phyloP scores from a whole-genome alignment of 2,797 vertebrate species.

The Cyclopterus lumpus region DNA sequence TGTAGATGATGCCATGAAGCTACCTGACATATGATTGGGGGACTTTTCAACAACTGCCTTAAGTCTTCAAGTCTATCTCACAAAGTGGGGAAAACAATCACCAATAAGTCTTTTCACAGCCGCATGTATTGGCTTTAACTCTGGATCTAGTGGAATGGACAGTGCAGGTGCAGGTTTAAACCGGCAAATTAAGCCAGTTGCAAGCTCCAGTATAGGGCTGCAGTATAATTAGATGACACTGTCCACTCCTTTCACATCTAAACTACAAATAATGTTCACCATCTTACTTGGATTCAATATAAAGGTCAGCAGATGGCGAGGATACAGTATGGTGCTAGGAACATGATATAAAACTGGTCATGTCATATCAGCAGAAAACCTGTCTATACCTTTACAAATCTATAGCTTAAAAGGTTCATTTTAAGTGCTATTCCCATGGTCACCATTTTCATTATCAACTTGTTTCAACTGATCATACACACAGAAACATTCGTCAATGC shows the following conservation, averaged over 20 bases:
- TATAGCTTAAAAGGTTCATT: constrained; percentile 3
- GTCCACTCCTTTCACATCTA: constrained; percentile 34
- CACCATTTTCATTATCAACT: not conserved
- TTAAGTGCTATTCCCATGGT: not conserved
- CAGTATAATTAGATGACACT: constrained; percentile 8
- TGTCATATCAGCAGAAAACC: constrained; percentile 33
- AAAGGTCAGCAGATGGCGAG: constrained; percentile 62
- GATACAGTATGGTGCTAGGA: constrained; percentile 21
- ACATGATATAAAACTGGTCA: constrained; percentile 12
- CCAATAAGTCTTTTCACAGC: not conserved
- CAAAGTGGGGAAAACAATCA: not conserved
- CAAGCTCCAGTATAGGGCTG: not conserved
- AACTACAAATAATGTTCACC: constrained; percentile 32
- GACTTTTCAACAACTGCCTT: constrained; percentile 3
- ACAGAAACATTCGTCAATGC: constrained; percentile 5
- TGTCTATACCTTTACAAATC: too few relatives aligned
- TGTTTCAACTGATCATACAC: not conserved
- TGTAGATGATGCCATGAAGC: constrained; percentile 2
- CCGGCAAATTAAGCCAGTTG: not conserved
- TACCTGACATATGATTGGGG: constrained; percentile 3
- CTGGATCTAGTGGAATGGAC: constrained; percentile 7
- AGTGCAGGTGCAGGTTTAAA: constrained; percentile 11
- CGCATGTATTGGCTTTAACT: constrained; percentile 7
- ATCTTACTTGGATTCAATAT: constrained; percentile 32
- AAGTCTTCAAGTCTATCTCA: constrained; percentile 3